Base-by-base conservation (phyloP, 2,113 vertebrate species). In the Neopipo cinnamomea region DNA sequence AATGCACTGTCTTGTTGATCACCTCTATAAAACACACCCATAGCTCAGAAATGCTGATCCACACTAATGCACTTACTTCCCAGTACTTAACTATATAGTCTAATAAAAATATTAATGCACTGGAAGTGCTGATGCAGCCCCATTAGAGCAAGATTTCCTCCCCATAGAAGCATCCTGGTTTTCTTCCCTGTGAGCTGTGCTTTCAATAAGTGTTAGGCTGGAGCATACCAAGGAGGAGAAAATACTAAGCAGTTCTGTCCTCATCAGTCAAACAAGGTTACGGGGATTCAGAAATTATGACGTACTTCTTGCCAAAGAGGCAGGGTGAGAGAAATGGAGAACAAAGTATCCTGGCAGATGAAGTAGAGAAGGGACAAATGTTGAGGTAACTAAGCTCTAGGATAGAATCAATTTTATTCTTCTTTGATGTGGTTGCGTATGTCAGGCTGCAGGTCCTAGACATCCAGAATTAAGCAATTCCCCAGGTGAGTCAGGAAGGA, bases 81-180 rank as follows among this genome's bases (percentile, higher is more conserved):
- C 61, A 85, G 76, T 79, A 93, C 79, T 90, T 55, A 91, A 65
- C 79, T 63, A 47, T 39, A 88, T n/a, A 77, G 78, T 58, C 82
- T 85, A 92, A 97, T 95, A 95, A 95, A 96, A 97, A 90, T 78
- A 96, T 87, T 90, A 96, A 96, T 93, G 91, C 74, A 72, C 66
- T 37, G 50, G 65, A 95, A 96, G 46, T 95, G 91, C 95, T 96
- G 94, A 97, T 77, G 84, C 83, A 93, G 81, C 41, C 44, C 76
- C 68, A 89, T 92, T 92, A 94, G 70, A 94, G 39, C 41, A 73
- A 76, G 75, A 71, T 82, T 85, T 90, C 53, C 74, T 91, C 68
- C 89, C 79, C 63, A 50, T 10, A 71, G 47, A 85, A 55, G 53
- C n/a, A 90, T 85, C 31, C 42, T 2, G 0, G 31, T 58, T 86